Evolutionary conservation across 2,113 vertebrate genomes (phyloP).

Genomic region (Mobula birostris): DNA sequence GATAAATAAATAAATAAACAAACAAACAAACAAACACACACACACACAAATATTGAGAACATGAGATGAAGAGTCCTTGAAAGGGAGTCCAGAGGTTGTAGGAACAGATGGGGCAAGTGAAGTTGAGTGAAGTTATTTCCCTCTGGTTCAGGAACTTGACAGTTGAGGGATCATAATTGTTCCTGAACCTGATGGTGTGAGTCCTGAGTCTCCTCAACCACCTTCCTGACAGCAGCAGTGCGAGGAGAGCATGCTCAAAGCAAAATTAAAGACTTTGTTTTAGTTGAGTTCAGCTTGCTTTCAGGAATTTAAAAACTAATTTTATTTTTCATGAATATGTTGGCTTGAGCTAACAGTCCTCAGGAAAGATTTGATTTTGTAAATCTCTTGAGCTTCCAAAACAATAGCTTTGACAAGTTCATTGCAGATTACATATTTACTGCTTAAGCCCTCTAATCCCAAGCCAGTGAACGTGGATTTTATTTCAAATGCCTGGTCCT

Average conservation of each 20-base stretch:
- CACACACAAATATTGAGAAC: no score
- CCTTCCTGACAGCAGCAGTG: no score
- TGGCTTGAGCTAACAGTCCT: not conserved
- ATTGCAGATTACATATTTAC: not conserved
- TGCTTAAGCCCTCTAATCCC: not conserved
- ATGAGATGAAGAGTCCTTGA: no score
- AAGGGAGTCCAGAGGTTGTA: no score
- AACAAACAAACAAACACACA: accelerated
- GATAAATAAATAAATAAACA: no score
- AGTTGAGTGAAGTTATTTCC: no score
- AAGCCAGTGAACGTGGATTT: not conserved
- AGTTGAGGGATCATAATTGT: no score
- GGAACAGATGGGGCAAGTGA: no score
- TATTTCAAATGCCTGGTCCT: not conserved
- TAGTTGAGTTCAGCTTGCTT: not conserved
- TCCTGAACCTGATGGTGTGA: no score
- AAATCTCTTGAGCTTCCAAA: not conserved
- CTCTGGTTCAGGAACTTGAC: no score
- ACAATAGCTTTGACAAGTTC: not conserved
- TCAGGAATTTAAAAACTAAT: not conserved
- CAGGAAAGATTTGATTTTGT: not conserved
- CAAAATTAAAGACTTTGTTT: not conserved
- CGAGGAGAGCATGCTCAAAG: no score
- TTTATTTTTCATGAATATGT: not conserved
- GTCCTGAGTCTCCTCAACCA: no score